Evolutionary conservation across 1,140 invertebrate genomes (phyloP).

Genomic region (Lutraria rhynchaena): DNA sequence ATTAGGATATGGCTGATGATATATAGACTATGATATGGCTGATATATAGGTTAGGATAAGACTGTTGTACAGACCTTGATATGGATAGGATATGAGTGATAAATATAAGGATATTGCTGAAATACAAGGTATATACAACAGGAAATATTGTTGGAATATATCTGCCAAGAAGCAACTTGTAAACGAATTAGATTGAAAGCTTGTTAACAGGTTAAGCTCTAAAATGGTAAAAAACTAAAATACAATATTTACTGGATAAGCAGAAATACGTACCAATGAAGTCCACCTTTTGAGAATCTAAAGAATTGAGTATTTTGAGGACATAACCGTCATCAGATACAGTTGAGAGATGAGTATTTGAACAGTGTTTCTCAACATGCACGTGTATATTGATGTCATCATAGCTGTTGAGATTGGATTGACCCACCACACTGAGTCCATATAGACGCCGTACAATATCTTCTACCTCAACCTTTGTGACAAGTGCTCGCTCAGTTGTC

Average conservation of each 20-base stretch:
- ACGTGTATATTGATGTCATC: conserved; percentile 56
- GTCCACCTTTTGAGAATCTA: conserved; percentile 34
- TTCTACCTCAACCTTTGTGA: not conserved
- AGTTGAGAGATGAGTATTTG: not conserved
- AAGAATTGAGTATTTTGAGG: conserved; percentile 49
- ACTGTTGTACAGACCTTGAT: no score
- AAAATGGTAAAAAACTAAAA: no score
- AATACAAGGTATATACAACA: no score
- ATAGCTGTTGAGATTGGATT: conserved; percentile 20
- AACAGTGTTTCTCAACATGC: not conserved
- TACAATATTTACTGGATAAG: not conserved
- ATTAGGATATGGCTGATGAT: no score
- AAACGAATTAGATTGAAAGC: not conserved
- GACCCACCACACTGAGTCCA: conserved; percentile 6
- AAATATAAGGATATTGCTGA: no score
- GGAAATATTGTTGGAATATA: not conserved
- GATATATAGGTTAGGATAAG: no score
- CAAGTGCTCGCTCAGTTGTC: not conserved
- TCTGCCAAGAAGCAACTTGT: not conserved
- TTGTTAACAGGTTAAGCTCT: not conserved
- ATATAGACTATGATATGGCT: no score
- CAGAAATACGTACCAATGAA: conserved; percentile 31
- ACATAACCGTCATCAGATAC: conserved; percentile 48
- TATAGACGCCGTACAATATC: conserved; percentile 1
- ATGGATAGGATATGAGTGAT: no score